Base-by-base conservation (phyloP, 2,797 vertebrate genomes). In the Alfaro cultratus region DNA sequence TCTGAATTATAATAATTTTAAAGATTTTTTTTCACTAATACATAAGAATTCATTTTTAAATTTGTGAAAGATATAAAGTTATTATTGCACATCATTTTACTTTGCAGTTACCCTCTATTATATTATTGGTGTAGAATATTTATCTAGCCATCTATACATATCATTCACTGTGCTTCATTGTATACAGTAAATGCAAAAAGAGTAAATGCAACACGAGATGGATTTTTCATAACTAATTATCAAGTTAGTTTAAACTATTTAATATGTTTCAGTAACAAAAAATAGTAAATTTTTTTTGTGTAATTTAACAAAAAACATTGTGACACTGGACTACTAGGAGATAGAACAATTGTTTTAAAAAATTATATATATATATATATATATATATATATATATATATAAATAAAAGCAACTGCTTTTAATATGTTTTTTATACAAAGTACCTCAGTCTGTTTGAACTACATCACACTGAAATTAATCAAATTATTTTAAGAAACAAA, bases 401-500 rank as follows among this genome's bases (percentile, higher is more conserved):
- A 3, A 26, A 21, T 6, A 64, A 67, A 39, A 36, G 29, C 6
- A 21, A 41, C 21, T 41, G 60, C 15, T 16, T 62, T 64, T 34
- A 64, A 64, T 31, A 15, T 36, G 64, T 39, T 41, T 68, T 68
- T 23, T 5, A 64, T 64, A 64, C 31, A 64, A 68, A 41, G 64
- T 36, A 39, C 16, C 34, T 34, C 5, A 18, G 34, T 73, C 34
- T 15, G 9, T 39, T 23, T 57, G 23, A 55, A 74, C 2, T 16
- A 71, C 26, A 71, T 36, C 9, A 55, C 23, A 21, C 31, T 36
- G 29, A 34, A 49, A 2, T 23, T 31, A 45, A 46, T n/a, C 53
- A 8, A 55, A 4, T n/a, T 26, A 75, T 31, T 45, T 57, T 29
- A 75, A 43, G 49, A 83, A n/a, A 75, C 74, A 93, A 73, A 43